A percentile compares a stretch with the other conserved stretches of the same genome.
Evolutionary conservation across 2,888 invertebrate species (phyloP).

Genomic region (Epirrhoe alternata): DNA sequence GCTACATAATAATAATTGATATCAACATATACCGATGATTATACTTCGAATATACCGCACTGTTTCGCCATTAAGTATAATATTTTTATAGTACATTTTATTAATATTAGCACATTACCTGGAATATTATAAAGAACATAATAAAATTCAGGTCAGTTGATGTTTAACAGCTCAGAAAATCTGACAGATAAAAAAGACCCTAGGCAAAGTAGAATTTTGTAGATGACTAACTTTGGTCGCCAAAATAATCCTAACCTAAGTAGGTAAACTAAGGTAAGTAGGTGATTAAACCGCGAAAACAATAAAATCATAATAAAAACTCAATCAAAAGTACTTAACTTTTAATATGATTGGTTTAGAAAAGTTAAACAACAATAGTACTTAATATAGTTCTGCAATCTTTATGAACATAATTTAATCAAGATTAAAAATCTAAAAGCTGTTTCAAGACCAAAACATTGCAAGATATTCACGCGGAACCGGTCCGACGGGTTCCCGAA

Average conservation of each 20-base stretch:
- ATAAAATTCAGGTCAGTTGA: constrained; percentile 19
- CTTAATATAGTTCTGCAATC: neutral
- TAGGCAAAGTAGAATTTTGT: neutral
- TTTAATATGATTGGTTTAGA: too few species aligned
- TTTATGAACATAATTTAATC: constrained; percentile 21
- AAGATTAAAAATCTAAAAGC: constrained; percentile 18
- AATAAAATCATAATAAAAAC: too few species aligned
- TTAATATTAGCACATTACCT: too few species aligned
- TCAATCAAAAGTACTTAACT: too few species aligned
- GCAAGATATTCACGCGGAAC: constrained; percentile 24
- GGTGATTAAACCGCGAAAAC: too few species aligned
- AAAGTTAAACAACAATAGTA: neutral
- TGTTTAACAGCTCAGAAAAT: constrained; percentile 25
- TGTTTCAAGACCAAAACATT: constrained; percentile 27
- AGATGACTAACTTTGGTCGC: constrained; percentile 1
- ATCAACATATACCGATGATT: neutral
- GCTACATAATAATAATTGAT: neutral
- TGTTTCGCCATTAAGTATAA: too few species aligned
- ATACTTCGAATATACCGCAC: too few species aligned
- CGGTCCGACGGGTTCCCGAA: constrained; percentile 26
- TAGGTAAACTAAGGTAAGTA: too few species aligned
- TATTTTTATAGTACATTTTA: too few species aligned
- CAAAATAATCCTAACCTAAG: neutral
- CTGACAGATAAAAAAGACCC: neutral
- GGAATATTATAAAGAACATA: constrained; percentile 3